Evolutionary conservation across 2,888 invertebrate genomes (phyloP), one percentile per base, ranked within the genome.

Genomic region (Podabrus alpinus): DNA sequence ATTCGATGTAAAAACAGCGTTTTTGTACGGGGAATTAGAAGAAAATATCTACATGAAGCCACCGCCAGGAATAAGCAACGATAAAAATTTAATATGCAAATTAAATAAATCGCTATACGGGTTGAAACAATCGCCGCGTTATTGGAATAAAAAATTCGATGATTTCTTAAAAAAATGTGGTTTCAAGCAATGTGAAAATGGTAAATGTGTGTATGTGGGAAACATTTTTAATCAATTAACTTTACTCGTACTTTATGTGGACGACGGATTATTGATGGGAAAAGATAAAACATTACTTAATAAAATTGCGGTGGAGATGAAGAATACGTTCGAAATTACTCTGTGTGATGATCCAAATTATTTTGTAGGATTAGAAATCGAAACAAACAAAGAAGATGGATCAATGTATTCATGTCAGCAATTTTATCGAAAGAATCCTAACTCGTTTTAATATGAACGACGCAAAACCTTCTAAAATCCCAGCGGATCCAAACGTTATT

Each of bases 1-100:
- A 68, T 71, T 76, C 25, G 81, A 80, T 71, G 79, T 78, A 21
- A 79, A 79, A 59, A 79, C 80, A 1, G 76, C 80, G 1, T 81
- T 81, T 16, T 64, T 80, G 16, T 78, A 81, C 69, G 79, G 78
- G 9, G 21, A 61, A 3, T 29, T 80, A 11, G 82, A 69, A 9
- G 69, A 69, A 60, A 15, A 71, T 3, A 62, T 73, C 11, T 79
- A 73, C 62, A 69, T 79, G 25, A 72, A 77, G 45, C 75, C 78
- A 59, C 77, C 80, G 5, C 25, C 74, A 3, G 78, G 78, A n/a
- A 29, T 76, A 19, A 59, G 60, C 3, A 59, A 25, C 45, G 71
- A 69, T 61, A 1, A 45, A 10, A 59, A 61, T 15, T 3, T 68
- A 15, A 60, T 21, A 3, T 61, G 60, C 9, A 69, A 69, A 19